Percentiles rank a stretch among this genome's conserved stretches.
Conservation (phyloP, 2,113 vertebrate genomes). For the Motacilla alba region DNA sequence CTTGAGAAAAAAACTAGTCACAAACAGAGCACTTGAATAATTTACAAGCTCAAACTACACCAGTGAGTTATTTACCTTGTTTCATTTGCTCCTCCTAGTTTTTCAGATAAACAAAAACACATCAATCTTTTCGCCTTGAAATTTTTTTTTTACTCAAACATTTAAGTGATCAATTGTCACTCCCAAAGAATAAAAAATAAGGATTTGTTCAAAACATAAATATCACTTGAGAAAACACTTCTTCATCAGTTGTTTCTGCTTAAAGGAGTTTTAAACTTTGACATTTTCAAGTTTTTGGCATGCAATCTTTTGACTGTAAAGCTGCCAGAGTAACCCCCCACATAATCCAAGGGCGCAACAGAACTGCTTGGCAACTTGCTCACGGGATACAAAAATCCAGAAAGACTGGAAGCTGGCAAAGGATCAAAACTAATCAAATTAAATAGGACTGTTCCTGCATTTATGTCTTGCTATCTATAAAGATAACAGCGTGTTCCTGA, state of each 20-base stretch:
- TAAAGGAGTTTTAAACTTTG: not conserved
- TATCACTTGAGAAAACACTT: not conserved
- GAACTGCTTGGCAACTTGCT: not conserved
- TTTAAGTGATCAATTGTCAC: not conserved
- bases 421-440: slow-evolving; percentile 3
- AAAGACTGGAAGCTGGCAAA: not conserved
- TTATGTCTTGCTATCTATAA: not conserved
- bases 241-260: not conserved
- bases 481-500: not conserved
- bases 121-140: not conserved
- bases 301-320: not conserved
- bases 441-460: not conserved
- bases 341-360: not conserved
- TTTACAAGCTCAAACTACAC: not conserved
- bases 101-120: not conserved
- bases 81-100: not conserved
- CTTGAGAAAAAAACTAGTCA: not conserved
- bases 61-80: not conserved
- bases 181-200: not conserved
- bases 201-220: not conserved
- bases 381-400: not conserved
- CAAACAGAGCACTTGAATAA: not conserved
- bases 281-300: not conserved
- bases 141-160: not conserved
- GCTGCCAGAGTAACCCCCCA: not conserved